These are phyloP conservation scores for Dolichotis patagonum DNA, from an alignment of 2,113 vertebrate genomes.

Conservation along the genomic window DNA sequence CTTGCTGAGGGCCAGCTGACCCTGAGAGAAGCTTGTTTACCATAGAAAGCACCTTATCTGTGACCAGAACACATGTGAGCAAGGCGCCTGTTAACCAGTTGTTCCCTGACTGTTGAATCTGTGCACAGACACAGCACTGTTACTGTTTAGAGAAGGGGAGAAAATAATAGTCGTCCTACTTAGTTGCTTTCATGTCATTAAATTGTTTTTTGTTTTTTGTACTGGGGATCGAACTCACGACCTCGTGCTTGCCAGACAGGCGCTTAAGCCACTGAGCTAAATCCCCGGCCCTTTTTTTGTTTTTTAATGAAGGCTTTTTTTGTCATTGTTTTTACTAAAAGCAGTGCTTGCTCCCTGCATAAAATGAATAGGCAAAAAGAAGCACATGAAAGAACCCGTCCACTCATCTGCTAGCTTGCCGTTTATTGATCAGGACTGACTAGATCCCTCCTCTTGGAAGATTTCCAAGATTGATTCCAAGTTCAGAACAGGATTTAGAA, in stretches of 20 bases:
- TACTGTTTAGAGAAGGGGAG: slow-evolving; percentile 66
- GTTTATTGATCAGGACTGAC: slow-evolving; percentile 64
- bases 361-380: slow-evolving; percentile 64
- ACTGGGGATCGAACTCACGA: no score
- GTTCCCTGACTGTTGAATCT: slow-evolving; percentile 57
- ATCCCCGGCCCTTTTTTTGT: no score
- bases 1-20: background rate
- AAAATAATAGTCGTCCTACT: slow-evolving; percentile 61
- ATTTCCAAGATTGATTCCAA: slow-evolving; percentile 26
- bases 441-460: slow-evolving; percentile 44
- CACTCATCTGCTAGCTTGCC: slow-evolving; percentile 45
- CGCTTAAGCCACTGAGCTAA: no score
- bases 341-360: slow-evolving; percentile 15
- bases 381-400: slow-evolving; percentile 24
- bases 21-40: slow-evolving; percentile 59
- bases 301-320: slow-evolving; percentile 57
- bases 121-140: slow-evolving; percentile 37
- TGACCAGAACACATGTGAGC: slow-evolving; percentile 57
- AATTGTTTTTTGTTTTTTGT: no score
- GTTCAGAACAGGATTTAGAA: slow-evolving; percentile 53
- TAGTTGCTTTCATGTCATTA: slow-evolving; percentile 65
- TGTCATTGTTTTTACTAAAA: slow-evolving; percentile 64
- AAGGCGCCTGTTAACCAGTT: slow-evolving; percentile 57
- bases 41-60: slow-evolving; percentile 63
- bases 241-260: no score